phyloP scores from a whole-genome alignment of 37 sponge, comb jelly and placozoan genomes.

The Hexactinellida sp. region DNA sequence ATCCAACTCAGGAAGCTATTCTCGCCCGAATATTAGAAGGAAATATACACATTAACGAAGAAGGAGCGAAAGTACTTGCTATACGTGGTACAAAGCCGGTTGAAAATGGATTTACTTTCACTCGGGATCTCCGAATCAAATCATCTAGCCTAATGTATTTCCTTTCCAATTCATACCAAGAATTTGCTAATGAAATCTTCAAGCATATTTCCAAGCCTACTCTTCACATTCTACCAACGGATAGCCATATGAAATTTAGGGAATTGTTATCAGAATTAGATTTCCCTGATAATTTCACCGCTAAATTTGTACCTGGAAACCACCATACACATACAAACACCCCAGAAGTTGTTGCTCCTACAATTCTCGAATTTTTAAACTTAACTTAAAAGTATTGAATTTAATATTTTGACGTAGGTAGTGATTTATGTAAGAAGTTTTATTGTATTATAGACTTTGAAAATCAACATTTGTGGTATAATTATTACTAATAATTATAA shows the following conservation, averaged over 20 bases:
- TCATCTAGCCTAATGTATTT: neutral
- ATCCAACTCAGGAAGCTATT: neutral
- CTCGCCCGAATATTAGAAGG: neutral
- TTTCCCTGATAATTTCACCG: neutral
- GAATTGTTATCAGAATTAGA: neutral
- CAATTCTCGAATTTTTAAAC: neutral
- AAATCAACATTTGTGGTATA: no score
- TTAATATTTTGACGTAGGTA: no score
- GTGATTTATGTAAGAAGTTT: no score
- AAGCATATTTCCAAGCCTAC: neutral
- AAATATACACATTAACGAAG: neutral
- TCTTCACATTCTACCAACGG: neutral
- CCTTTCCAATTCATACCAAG: neutral
- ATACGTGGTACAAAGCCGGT: neutral
- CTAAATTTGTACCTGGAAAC: neutral
- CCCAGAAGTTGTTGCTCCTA: conserved; percentile 2
- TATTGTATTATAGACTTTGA: no score
- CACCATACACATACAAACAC: neutral
- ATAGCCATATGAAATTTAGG: neutral
- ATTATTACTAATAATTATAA: no score
- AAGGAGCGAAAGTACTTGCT: neutral
- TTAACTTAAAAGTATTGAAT: neutral
- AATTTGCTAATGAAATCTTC: neutral
- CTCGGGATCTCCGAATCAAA: neutral
- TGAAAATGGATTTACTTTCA: conserved; percentile 1